phyloP scores from a whole-genome alignment of 1,140 invertebrate species.

The Mylabris phalerata region DNA sequence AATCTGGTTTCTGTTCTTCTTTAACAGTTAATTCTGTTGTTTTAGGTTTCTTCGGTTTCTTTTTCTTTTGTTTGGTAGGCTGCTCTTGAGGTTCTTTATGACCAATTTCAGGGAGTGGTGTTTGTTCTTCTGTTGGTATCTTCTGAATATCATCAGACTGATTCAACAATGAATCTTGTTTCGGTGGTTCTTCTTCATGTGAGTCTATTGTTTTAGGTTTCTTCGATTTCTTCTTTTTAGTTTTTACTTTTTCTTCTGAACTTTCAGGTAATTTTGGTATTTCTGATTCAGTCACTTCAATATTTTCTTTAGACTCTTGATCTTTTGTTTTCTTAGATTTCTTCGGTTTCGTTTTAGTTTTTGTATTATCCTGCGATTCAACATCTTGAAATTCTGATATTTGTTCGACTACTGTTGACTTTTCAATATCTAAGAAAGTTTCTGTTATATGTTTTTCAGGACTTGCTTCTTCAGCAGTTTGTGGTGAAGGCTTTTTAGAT shows the following conservation, averaged over 20 bases:
- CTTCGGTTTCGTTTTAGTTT: constrained; percentile 9
- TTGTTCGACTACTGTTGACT: neutral
- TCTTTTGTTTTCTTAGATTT: constrained; percentile 12
- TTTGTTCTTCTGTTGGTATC: neutral
- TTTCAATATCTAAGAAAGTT: neutral
- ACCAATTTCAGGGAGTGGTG: no score
- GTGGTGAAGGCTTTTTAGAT: constrained; percentile 5
- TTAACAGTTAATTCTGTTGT: neutral
- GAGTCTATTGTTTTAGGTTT: constrained; percentile 5
- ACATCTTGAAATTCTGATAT: neutral
- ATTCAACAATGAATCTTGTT: neutral
- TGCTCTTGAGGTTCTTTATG: neutral
- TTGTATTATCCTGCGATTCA: neutral
- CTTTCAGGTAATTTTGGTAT: neutral
- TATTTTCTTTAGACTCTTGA: constrained; percentile 11
- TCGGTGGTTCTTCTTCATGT: neutral
- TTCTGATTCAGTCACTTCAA: constrained; percentile 2
- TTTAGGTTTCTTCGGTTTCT: constrained; percentile 12
- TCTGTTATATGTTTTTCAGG: no score
- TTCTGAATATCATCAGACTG: no score
- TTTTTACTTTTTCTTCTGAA: constrained; percentile 1
- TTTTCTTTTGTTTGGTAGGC: constrained; percentile 1
- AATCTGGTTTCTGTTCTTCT: constrained; percentile 5
- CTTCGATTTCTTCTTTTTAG: constrained; percentile 12
- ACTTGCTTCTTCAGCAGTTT: neutral